Evolutionary conservation across 2,888 invertebrate species (phyloP), one percentile per base, ranked within the genome.

Genomic region (Halictus ligatus): DNA sequence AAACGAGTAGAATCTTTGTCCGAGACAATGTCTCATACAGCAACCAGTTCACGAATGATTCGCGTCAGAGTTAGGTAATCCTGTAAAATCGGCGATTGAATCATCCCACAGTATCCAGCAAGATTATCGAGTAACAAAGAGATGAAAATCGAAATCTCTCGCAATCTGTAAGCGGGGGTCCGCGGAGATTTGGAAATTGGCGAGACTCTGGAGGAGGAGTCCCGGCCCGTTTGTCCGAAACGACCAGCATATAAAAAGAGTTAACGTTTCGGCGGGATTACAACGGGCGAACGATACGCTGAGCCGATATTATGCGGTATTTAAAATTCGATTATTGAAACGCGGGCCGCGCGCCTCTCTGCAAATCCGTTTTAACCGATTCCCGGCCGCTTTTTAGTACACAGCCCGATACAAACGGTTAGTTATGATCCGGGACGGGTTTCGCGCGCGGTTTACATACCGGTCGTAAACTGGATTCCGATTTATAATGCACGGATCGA

Each of bases 301-400:
- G 75, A 35, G 72, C 35, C 75, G 81, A 81, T 86, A 86, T 86
- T 86, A 86, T 80, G 76, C 79, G 77, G 79, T 77, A 67, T 86
- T 86, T 82, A 77, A 87, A 87, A 87, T 79, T 86, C 82, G 86
- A 86, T 86, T 86, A 86, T 86, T 75, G 85, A 75, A 86, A 80
- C 67, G 85, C 58, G 54, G 60, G 54, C 46, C 72, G 60, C 25
- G 73, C 58, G 12, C 58, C 58, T 58, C 58, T n/a, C 58, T 12
- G 21, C 50, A 76, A 85, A 87, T 87, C 64, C 80, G 78, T 77
- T 86, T 78, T 82, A 75, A 46, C n/a, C 83, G 78, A 78, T 82
- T 80, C 64, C 76, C 21, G 35, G 40, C n/a, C 43, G 75, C 50
- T 86, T 86, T 83, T 86, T 82, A 75, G 72, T 74, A 43, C 64